Evolutionary conservation across 2,797 vertebrate genomes (phyloP).

Genomic region (Myripristis jacobus): DNA sequence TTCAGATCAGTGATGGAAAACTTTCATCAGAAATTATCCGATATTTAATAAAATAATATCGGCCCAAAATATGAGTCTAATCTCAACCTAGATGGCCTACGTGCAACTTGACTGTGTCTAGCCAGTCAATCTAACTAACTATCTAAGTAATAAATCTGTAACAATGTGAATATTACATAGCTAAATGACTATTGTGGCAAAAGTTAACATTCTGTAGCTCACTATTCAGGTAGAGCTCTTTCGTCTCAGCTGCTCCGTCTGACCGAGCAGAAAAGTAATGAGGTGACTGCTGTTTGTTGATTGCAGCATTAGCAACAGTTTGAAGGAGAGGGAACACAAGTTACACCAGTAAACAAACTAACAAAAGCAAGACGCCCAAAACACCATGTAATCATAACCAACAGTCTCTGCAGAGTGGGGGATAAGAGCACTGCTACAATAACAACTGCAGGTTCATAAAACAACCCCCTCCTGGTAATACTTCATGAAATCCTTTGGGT

Average conservation of each 20-base stretch:
- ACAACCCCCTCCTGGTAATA: too few relatives aligned
- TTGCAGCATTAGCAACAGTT: background rate
- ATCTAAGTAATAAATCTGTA: background rate
- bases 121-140: too few relatives aligned
- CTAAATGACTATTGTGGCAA: background rate
- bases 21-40: too few relatives aligned
- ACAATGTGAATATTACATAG: background rate
- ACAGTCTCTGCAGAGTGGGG: background rate
- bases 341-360: conserved; percentile 14
- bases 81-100: too few relatives aligned
- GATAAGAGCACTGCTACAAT: background rate
- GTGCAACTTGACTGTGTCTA: background rate
- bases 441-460: too few relatives aligned
- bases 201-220: background rate
- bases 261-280: conserved; percentile 13
- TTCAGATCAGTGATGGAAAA: too few relatives aligned
- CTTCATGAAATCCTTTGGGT: background rate
- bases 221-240: conserved; percentile 4
- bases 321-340: background rate
- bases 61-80: too few relatives aligned
- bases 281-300: conserved; percentile 4
- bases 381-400: background rate
- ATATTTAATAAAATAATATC: too few relatives aligned
- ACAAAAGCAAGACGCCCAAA: background rate
- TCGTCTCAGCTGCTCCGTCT: conserved; percentile 5